phyloP scores from a whole-genome alignment of 2,888 invertebrate genomes.

The Tiliacea aurago region DNA sequence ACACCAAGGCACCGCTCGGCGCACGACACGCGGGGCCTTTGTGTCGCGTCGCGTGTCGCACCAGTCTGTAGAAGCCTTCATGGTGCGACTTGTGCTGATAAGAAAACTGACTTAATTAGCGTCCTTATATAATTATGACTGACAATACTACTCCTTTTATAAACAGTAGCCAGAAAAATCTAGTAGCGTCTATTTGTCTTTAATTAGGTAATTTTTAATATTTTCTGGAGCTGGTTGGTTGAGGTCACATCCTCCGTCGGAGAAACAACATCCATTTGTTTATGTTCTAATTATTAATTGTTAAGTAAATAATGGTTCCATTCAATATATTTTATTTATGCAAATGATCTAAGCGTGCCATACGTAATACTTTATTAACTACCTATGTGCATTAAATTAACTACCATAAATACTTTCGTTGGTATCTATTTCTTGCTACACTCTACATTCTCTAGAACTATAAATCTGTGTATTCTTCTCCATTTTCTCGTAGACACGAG shows the following conservation, averaged over 20 bases:
- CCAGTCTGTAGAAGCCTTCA: too few species aligned
- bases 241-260: neutral
- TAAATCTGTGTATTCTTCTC: neutral
- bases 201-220: neutral
- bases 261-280: neutral
- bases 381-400: neutral
- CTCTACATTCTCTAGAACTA: neutral
- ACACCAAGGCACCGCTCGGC: too few species aligned
- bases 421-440: neutral
- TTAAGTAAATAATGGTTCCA: neutral
- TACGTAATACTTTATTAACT: neutral
- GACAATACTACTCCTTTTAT: too few species aligned
- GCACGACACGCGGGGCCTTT: too few species aligned
- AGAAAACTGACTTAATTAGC: neutral
- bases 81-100: neutral
- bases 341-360: neutral
- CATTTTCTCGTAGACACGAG: neutral
- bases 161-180: neutral
- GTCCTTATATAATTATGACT: too few species aligned
- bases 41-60: too few species aligned
- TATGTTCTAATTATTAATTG: neutral
- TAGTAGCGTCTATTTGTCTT: neutral
- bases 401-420: neutral
- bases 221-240: neutral
- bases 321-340: neutral